These are phyloP conservation scores for Agrilus cyanescens DNA, from an alignment of 2,888 invertebrate genomes.

Conservation along the genomic window DNA sequence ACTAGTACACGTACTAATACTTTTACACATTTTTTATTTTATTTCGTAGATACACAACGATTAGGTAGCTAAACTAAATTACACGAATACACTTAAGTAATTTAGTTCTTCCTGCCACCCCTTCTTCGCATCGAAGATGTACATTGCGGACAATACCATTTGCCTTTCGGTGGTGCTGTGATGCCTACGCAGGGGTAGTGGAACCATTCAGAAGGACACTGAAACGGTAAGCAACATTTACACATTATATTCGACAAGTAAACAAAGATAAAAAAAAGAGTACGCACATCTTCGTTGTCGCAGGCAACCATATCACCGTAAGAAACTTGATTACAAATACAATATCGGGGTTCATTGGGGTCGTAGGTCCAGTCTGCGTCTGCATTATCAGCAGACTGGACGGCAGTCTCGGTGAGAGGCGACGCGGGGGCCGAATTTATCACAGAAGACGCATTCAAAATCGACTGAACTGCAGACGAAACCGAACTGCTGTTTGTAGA, in stretches of 20 bases:
- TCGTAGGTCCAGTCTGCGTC: conserved; percentile 86
- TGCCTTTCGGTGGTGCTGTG: conserved; percentile 90
- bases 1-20: background rate
- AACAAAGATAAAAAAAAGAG: conserved; percentile 1
- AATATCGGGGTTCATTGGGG: conserved; percentile 93
- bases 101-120: conserved; percentile 66
- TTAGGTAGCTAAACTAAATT: background rate
- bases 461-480: conserved; percentile 33
- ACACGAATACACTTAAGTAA: background rate
- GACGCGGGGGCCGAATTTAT: conserved; percentile 30
- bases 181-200: conserved; percentile 97
- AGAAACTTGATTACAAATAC: conserved; percentile 93
- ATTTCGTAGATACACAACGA: background rate
- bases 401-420: conserved; percentile 32
- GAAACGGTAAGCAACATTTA: conserved; percentile 24
- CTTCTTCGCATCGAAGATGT: conserved; percentile 76
- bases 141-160: conserved; percentile 98
- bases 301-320: conserved; percentile 99
- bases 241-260: background rate
- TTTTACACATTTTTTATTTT: background rate
- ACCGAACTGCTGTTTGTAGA: conserved; percentile 15
- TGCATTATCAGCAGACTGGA: conserved; percentile 44
- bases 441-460: conserved; percentile 28
- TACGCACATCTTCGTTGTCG: conserved; percentile 87
- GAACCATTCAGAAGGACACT: conserved; percentile 99